phyloP scores from a whole-genome alignment of 2,113 vertebrate species.

The Hypanus sabinus region DNA sequence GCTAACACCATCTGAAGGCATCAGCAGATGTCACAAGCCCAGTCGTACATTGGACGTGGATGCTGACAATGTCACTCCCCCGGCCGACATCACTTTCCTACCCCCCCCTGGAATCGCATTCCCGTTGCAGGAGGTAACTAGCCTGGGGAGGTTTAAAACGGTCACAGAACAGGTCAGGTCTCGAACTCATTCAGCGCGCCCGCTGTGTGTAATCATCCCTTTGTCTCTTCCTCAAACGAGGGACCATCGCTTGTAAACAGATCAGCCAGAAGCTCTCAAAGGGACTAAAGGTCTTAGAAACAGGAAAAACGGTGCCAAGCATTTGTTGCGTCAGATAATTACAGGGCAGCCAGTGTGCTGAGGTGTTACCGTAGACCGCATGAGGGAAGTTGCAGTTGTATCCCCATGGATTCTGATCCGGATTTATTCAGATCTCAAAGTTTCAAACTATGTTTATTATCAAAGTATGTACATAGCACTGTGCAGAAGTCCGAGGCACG shows the following conservation, averaged over 20 bases:
- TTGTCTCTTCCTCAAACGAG: neutral
- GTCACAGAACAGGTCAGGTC: neutral
- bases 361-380: neutral
- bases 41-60: neutral
- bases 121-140: neutral
- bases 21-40: neutral
- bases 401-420: neutral
- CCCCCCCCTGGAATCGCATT: neutral
- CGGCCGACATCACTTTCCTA: neutral
- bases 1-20: neutral
- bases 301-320: neutral
- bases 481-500: no score
- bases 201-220: neutral
- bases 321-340: neutral
- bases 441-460: no score
- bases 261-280: neutral
- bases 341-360: neutral
- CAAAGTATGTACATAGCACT: no score
- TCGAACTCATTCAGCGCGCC: neutral
- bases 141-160: conserved; percentile 10
- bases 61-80: neutral
- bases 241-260: neutral
- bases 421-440: neutral
- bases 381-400: neutral
- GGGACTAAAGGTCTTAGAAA: neutral